Evolutionary conservation across 2,888 invertebrate species (phyloP).

Genomic region (Coremacera marginata): DNA sequence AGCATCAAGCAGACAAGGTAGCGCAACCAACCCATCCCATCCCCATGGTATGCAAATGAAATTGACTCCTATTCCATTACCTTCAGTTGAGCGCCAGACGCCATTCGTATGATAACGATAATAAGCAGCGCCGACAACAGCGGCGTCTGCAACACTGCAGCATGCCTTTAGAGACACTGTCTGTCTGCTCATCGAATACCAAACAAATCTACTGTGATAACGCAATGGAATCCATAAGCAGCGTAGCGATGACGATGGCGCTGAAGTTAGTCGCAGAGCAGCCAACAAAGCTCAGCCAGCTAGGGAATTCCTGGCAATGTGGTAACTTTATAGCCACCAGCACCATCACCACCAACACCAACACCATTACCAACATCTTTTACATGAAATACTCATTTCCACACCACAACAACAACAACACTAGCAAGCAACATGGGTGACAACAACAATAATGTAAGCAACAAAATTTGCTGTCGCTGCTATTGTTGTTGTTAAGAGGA

Average conservation of each 20-base stretch:
- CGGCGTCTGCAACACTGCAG: not conserved
- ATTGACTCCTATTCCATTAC: conserved; percentile 43
- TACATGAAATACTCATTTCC: no score
- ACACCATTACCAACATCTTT: no score
- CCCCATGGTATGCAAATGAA: conserved; percentile 27
- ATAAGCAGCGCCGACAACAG: conserved; percentile 21
- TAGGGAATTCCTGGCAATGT: no score
- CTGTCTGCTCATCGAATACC: not conserved
- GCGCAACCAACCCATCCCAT: not conserved
- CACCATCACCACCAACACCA: no score
- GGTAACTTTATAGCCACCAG: no score
- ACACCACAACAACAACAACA: no score
- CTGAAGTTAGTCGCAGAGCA: not conserved
- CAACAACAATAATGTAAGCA: no score
- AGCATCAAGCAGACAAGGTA: not conserved
- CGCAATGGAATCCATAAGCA: conserved; percentile 3
- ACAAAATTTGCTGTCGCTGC: conserved; percentile 26
- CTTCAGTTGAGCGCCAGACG: conserved; percentile 26
- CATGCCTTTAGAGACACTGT: not conserved
- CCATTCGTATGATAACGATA: conserved; percentile 41
- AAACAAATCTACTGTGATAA: not conserved
- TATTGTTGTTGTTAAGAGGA: conserved; percentile 31
- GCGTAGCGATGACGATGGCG: not conserved
- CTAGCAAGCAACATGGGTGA: no score
- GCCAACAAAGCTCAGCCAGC: not conserved